Conservation (phyloP, 2,113 vertebrate species). For the Phyllopteryx taeniolatus region DNA sequence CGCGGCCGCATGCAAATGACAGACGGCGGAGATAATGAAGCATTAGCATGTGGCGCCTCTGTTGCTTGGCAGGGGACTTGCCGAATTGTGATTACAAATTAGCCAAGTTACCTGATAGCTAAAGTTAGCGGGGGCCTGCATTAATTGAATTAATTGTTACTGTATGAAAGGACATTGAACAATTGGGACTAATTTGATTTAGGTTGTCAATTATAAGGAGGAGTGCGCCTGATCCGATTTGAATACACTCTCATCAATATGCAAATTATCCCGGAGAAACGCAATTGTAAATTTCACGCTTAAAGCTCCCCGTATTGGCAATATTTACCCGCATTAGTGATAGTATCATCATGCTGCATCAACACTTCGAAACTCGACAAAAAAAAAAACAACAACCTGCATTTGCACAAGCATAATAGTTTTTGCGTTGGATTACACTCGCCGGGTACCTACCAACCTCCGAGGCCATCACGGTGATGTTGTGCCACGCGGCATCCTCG, state of each 20-base stretch:
- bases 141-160: conserved; percentile 59
- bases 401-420: too few relatives aligned
- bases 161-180: conserved; percentile 51
- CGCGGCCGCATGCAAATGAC: conserved; percentile 42
- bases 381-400: neutral
- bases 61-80: conserved; percentile 40
- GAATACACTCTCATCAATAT: conserved; percentile 52
- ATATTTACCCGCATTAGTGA: conserved; percentile 17
- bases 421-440: too few relatives aligned
- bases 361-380: neutral
- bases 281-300: conserved; percentile 34
- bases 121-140: conserved; percentile 39
- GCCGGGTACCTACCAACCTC: conserved; percentile 84
- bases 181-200: conserved; percentile 58
- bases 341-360: neutral
- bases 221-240: conserved; percentile 28
- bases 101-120: conserved; percentile 59
- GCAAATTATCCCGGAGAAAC: conserved; percentile 42
- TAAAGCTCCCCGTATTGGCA: conserved; percentile 8
- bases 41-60: conserved; percentile 56
- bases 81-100: conserved; percentile 68
- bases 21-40: conserved; percentile 26
- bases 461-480: conserved; percentile 90
- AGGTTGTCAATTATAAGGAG: conserved; percentile 48
- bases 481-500: conserved; percentile 88